Percentiles rank a stretch among this genome's conserved stretches.
Evolutionary conservation across 2,113 vertebrate genomes (phyloP).

Genomic region (Reinhardtius hippoglossoides): DNA sequence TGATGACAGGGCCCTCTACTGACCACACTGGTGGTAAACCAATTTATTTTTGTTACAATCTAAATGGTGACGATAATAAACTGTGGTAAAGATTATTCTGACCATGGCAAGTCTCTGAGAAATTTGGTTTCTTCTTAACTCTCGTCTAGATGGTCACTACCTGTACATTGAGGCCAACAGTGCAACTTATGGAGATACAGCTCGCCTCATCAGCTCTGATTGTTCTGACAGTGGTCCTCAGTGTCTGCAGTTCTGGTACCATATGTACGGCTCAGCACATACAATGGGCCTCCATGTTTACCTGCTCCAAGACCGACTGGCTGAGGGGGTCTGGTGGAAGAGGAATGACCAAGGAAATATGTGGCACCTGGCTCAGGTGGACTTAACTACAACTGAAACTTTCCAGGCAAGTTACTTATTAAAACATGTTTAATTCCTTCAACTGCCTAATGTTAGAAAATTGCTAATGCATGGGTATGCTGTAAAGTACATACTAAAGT

Average conservation of each 20-base stretch:
- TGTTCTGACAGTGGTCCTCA: constrained; percentile 76
- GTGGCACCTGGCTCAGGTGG: constrained; percentile 79
- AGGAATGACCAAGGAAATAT: constrained; percentile 77
- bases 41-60: not conserved
- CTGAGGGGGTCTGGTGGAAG: constrained; percentile 44
- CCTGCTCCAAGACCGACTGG: constrained; percentile 56
- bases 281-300: constrained; percentile 83
- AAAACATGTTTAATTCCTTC: not conserved
- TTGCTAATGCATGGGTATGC: not conserved
- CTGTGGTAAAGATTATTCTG: not conserved
- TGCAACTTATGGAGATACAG: constrained; percentile 61
- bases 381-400: constrained; percentile 60
- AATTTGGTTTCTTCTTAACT: not conserved
- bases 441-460: too few relatives aligned
- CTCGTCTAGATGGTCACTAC: constrained; percentile 34
- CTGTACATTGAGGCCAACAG: constrained; percentile 73
- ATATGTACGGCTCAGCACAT: constrained; percentile 81
- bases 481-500: not conserved
- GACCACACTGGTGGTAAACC: constrained; percentile 69
- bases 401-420: constrained; percentile 63
- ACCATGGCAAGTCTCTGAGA: not conserved
- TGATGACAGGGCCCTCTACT: constrained; percentile 65
- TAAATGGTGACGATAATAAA: not conserved
- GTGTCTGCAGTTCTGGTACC: constrained; percentile 90
- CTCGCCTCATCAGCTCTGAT: constrained; percentile 79